Conservation (phyloP, 2,888 invertebrate species). For the Dynastes tityus region DNA sequence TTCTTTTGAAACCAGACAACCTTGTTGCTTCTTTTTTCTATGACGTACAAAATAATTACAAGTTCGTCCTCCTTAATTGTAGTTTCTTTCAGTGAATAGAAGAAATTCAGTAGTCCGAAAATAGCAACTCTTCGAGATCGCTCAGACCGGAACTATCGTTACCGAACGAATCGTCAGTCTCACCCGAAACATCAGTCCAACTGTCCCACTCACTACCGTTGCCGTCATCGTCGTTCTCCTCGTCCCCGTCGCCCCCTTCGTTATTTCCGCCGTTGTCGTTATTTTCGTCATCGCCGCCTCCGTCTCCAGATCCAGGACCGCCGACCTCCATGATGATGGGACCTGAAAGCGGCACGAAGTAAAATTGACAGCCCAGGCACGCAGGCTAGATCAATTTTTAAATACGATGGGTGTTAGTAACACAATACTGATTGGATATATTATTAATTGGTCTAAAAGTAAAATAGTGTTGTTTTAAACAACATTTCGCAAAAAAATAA, state of each 20-base stretch:
- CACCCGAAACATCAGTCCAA: constrained; percentile 59
- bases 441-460: not conserved
- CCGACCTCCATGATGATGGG: constrained; percentile 47
- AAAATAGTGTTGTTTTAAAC: constrained; percentile 3
- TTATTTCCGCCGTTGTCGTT: constrained; percentile 55
- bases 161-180: constrained; percentile 55
- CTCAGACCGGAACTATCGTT: constrained; percentile 58
- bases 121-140: constrained; percentile 57
- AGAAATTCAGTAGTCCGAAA: constrained; percentile 10
- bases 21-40: not conserved
- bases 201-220: constrained; percentile 55
- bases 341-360: constrained; percentile 35
- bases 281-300: constrained; percentile 51
- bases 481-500: not conserved
- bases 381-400: constrained; percentile 33
- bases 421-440: not conserved
- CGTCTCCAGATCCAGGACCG: constrained; percentile 45
- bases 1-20: not conserved
- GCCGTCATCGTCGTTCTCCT: constrained; percentile 54
- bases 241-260: constrained; percentile 55
- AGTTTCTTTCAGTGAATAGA: not conserved
- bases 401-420: constrained; percentile 18
- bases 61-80: too few species aligned
- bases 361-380: constrained; percentile 23
- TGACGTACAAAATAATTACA: too few species aligned